Evolutionary conservation across 2,113 vertebrate species (phyloP).

Genomic region (Centrocercus urophasianus): DNA sequence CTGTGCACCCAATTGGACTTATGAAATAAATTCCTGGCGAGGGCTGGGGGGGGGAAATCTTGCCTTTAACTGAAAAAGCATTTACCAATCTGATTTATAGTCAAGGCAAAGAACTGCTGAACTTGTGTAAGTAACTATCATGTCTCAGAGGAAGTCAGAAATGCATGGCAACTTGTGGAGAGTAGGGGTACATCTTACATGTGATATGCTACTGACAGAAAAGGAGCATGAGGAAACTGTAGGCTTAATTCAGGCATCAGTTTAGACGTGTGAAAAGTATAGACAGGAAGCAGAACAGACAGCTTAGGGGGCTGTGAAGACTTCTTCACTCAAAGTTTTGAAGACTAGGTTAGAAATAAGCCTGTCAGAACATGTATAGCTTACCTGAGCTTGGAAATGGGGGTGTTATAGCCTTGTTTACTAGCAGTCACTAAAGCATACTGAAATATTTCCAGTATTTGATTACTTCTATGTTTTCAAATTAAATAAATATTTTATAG

Average conservation of each 20-base stretch:
- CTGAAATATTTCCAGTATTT: background rate
- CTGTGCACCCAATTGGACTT: background rate
- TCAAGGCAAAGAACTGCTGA: background rate
- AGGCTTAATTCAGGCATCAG: constrained; percentile 5
- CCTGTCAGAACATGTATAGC: background rate
- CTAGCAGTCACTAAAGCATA: background rate
- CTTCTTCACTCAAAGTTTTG: background rate
- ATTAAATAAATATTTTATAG: background rate
- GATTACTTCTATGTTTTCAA: background rate
- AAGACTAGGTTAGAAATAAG: background rate
- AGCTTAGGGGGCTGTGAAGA: background rate
- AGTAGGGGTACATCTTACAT: background rate
- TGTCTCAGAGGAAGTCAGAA: background rate
- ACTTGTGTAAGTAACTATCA: background rate
- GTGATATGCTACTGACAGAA: background rate
- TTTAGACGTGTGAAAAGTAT: background rate
- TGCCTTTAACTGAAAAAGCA: too few relatives aligned
- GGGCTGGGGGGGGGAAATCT: background rate
- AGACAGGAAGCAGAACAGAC: background rate
- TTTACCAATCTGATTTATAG: background rate
- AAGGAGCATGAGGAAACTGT: background rate
- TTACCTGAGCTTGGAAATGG: background rate
- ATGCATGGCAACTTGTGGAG: background rate
- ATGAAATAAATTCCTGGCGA: background rate
- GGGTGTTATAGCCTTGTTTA: background rate